A percentile compares a stretch with the other conserved stretches of the same genome.
These are phyloP conservation scores for Thamnaconus septentrionalis DNA, from an alignment of 2,113 vertebrate species.

Conservation along the genomic window DNA sequence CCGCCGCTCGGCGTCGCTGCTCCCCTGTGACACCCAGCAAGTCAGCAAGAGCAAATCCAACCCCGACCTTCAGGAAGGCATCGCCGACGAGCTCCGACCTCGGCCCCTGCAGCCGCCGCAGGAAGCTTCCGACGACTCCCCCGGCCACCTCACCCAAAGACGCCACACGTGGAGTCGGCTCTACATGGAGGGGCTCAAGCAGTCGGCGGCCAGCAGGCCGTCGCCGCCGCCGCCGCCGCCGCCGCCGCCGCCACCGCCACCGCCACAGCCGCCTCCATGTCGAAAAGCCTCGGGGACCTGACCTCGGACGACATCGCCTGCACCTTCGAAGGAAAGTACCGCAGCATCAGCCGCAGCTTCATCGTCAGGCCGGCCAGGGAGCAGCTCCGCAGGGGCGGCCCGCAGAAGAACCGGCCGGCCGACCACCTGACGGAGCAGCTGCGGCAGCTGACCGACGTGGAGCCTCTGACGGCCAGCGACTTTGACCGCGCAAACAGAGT, in stretches of 20 bases:
- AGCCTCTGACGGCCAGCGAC: slow-evolving; percentile 78
- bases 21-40: slow-evolving; percentile 54
- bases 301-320: slow-evolving; percentile 89
- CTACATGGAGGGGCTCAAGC: slow-evolving; percentile 83
- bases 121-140: slow-evolving; percentile 41
- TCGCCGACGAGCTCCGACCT: slow-evolving; percentile 63
- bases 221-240: background rate
- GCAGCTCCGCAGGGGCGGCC: slow-evolving; percentile 59
- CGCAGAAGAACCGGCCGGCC: slow-evolving; percentile 3
- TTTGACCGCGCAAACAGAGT: slow-evolving; percentile 70
- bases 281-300: slow-evolving; percentile 92
- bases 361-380: slow-evolving; percentile 76
- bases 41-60: slow-evolving; percentile 90
- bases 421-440: slow-evolving; percentile 85
- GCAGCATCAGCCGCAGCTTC: slow-evolving; percentile 86
- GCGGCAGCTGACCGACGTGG: slow-evolving; percentile 83
- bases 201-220: slow-evolving; percentile 66
- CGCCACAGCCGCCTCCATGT: slow-evolving; percentile 72
- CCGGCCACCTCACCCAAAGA: slow-evolving; percentile 62
- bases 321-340: slow-evolving; percentile 84
- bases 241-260: background rate
- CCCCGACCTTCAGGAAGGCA: slow-evolving; percentile 81
- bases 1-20: slow-evolving; percentile 28
- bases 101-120: slow-evolving; percentile 62
- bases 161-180: slow-evolving; percentile 85